Base-by-base conservation (phyloP, 2,888 invertebrate genomes). In the Drosophila falleni region DNA sequence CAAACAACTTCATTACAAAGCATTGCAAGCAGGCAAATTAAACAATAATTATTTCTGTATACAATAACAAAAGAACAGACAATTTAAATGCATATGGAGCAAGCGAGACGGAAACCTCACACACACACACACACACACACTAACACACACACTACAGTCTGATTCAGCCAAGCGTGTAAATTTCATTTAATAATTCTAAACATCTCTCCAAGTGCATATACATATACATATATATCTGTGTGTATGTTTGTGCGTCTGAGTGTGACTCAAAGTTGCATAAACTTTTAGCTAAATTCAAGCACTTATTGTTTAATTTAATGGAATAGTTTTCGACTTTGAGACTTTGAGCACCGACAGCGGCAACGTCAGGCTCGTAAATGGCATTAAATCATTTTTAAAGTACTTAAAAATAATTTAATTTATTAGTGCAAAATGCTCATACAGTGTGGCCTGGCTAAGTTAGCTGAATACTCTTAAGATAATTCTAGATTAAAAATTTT, bases 381-480 rank as follows among this genome's bases (percentile, higher is more conserved):
- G 50, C 75, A 80, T 87, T 87, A 83, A 89, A 89, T 89, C 74
- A 83, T 78, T 75, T 72, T 83, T 78, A 64, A 84, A 87, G 73
- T 87, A 73, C 73, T 68, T 53, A 73, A 64, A 71, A 70, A 59
- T 83, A 67, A 80, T 84, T 81, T 64, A 81, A 84, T 87, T 87
- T 84, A 80, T 70, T 78, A 54, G 51, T 66, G 66, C 67, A 69
- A 64, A 72, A 74, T 76, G 64, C 67, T 70, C 16, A 49, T 42
- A 81, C 72, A 77, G 68, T 78, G 41, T 2, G 50, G 37, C 53
- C 11, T 46, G 23, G 35, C 67, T 60, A 72, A 55, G 42, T 33
- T n/a, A 4, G 11, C 31, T 15, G 10, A 41, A n/a, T 29, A 11
- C 31, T 31, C 33, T 13, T 31, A 6, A 50, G 13, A 33, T 41